Percentiles rank a stretch among this genome's conserved stretches.
These are phyloP conservation scores for Scotopteryx bipunctaria DNA, from an alignment of 2,888 invertebrate species.

Conservation along the genomic window DNA sequence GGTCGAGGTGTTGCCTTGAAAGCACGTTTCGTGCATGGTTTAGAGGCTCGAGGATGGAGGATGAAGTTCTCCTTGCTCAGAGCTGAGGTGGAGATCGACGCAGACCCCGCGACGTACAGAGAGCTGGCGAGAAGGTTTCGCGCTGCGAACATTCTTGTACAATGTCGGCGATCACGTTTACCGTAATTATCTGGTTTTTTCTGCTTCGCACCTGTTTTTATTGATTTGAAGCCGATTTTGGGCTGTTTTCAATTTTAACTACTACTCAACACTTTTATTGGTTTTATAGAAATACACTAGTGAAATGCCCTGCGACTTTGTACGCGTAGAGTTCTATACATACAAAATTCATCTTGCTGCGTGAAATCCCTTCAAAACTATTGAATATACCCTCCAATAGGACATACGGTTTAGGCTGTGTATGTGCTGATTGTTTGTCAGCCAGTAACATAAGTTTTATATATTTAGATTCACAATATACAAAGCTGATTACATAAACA, in stretches of 20 bases:
- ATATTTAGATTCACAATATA: not conserved
- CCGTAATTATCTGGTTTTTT: constrained; percentile 64
- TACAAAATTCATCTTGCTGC: too few relatives aligned
- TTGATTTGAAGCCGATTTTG: constrained; percentile 19
- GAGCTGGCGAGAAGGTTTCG: constrained; percentile 66
- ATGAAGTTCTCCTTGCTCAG: constrained; percentile 73
- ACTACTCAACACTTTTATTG: too few relatives aligned
- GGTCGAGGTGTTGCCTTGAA: constrained; percentile 68
- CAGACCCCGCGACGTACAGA: constrained; percentile 68
- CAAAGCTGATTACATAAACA: not conserved
- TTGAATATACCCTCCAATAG: too few relatives aligned
- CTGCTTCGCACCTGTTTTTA: constrained; percentile 31
- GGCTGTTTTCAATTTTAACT: too few relatives aligned
- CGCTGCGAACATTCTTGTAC: constrained; percentile 70
- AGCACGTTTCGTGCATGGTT: constrained; percentile 71
- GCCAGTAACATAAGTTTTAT: too few relatives aligned
- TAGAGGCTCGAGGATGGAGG: constrained; percentile 73
- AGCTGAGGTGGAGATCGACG: constrained; percentile 76
- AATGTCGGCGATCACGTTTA: constrained; percentile 53
- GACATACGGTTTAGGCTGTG: too few relatives aligned
- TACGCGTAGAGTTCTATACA: too few relatives aligned
- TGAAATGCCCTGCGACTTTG: too few relatives aligned
- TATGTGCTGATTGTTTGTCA: too few relatives aligned
- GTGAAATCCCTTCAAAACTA: too few relatives aligned
- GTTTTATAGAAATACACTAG: too few relatives aligned